Conservation (phyloP, 2,888 invertebrate species). For the Ophraella communa region DNA sequence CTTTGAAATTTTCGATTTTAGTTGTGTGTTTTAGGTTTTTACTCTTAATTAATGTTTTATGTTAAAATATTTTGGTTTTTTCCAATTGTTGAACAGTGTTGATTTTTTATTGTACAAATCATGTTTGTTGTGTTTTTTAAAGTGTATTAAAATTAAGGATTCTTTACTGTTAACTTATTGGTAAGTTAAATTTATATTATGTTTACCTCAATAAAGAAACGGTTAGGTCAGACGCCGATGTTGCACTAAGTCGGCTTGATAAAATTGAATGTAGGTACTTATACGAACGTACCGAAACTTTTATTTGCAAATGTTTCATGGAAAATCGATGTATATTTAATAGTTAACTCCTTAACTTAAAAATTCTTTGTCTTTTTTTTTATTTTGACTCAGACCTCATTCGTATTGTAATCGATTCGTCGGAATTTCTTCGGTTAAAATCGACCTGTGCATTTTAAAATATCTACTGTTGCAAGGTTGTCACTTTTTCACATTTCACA, state of each 20-base stretch:
- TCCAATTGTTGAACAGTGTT: constrained; percentile 32
- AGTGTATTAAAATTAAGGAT: constrained; percentile 51
- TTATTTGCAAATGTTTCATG: background rate
- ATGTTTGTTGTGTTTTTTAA: constrained; percentile 60
- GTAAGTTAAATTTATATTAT: constrained; percentile 47
- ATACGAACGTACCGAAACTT: background rate
- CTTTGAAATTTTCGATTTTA: constrained; percentile 34
- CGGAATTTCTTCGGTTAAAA: constrained; percentile 26
- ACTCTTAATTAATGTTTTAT: constrained; percentile 32
- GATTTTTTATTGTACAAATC: constrained; percentile 45
- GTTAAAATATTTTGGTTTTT: constrained; percentile 31
- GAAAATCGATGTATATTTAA: background rate
- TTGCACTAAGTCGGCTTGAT: constrained; percentile 4
- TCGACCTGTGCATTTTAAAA: constrained; percentile 28
- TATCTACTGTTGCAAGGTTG: constrained; percentile 25
- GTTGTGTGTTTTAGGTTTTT: constrained; percentile 44
- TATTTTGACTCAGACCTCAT: background rate
- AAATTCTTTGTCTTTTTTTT: constrained; percentile 12
- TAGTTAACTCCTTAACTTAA: constrained; percentile 7
- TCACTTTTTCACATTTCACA: constrained; percentile 9
- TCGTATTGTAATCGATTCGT: constrained; percentile 32
- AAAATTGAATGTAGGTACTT: background rate
- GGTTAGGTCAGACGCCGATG: constrained; percentile 11
- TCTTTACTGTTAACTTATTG: constrained; percentile 46
- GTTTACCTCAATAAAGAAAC: constrained; percentile 2